Percentiles rank a stretch among this genome's conserved stretches.
These are phyloP conservation scores for Echeneis naucrates DNA, from an alignment of 2,797 vertebrate species.

Conservation along the genomic window DNA sequence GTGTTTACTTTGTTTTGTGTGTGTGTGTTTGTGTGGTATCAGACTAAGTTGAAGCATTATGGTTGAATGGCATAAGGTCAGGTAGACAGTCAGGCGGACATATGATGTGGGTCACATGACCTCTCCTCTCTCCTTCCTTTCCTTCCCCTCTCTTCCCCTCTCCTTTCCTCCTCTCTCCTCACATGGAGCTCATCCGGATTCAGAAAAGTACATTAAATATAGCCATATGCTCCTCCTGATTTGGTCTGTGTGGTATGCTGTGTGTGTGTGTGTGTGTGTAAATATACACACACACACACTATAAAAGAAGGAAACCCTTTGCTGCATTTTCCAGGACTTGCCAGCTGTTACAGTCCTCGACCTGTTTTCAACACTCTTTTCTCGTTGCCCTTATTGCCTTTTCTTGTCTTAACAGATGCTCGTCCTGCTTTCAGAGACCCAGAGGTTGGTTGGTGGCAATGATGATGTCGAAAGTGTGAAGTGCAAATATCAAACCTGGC, in stretches of 20 bases:
- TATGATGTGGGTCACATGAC: slow-evolving; percentile 57
- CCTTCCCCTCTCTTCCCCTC: slow-evolving; percentile 7
- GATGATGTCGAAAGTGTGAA: slow-evolving; percentile 42
- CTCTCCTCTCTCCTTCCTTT: slow-evolving; percentile 25
- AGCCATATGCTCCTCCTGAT: slow-evolving; percentile 77
- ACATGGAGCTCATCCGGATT: slow-evolving; percentile 44
- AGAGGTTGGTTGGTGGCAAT: slow-evolving; percentile 41
- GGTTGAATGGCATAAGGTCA: slow-evolving; percentile 66
- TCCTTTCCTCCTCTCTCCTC: slow-evolving; percentile 43
- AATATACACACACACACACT: too few relatives aligned
- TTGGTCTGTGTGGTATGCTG: slow-evolving; percentile 54
- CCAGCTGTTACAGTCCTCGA: slow-evolving; percentile 70
- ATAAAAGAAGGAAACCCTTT: slow-evolving; percentile 36
- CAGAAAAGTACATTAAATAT: slow-evolving; percentile 61
- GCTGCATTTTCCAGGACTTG: slow-evolving; percentile 58
- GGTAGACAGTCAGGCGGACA: slow-evolving; percentile 60
- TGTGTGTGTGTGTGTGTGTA: too few relatives aligned
- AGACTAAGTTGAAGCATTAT: slow-evolving; percentile 44
- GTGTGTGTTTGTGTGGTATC: slow-evolving; percentile 20
- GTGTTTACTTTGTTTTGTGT: slow-evolving; percentile 32
- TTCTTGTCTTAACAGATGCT: slow-evolving; percentile 60
- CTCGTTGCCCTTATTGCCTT: slow-evolving; percentile 21
- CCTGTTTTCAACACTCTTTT: slow-evolving; percentile 6
- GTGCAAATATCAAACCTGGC: slow-evolving; percentile 28
- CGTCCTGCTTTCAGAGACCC: slow-evolving; percentile 43